phyloP scores from a whole-genome alignment of 2,113 vertebrate species.

The Felis chaus region DNA sequence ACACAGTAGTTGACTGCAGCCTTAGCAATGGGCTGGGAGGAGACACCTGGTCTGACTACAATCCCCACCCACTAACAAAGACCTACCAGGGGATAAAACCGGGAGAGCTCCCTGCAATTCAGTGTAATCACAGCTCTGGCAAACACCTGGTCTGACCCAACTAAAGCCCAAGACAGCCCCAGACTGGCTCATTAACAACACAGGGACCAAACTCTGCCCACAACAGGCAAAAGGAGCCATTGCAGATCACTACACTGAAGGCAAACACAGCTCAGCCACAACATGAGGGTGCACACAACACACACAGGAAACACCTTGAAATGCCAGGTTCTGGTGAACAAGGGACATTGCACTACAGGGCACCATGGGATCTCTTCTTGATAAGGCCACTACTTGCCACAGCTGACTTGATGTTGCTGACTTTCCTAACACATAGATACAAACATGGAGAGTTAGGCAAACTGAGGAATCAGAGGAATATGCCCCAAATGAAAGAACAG shows the following conservation, averaged over 20 bases:
- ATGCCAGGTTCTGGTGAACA: neutral
- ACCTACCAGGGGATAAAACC: neutral
- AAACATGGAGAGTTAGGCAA: too few species aligned
- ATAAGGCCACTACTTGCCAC: neutral
- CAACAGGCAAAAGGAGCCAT: neutral
- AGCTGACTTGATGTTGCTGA: neutral
- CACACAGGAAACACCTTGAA: neutral
- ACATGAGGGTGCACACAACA: neutral
- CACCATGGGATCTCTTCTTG: neutral
- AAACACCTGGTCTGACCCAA: neutral
- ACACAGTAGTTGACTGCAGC: neutral
- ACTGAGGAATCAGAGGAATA: too few species aligned
- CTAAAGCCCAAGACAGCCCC: neutral
- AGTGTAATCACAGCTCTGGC: neutral
- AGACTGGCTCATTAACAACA: neutral
- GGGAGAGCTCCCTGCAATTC: neutral
- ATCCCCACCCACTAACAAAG: neutral
- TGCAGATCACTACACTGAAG: neutral
- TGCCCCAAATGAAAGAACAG: too few species aligned
- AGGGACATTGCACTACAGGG: neutral
- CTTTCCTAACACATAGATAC: neutral
- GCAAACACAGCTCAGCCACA: neutral
- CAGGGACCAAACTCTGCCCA: neutral
- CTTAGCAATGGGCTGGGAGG: neutral
- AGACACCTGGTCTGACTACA: neutral